A percentile compares a stretch with the other conserved stretches of the same genome.
These are phyloP conservation scores for Apamea anceps DNA, from an alignment of 2,888 invertebrate genomes.

Conservation along the genomic window DNA sequence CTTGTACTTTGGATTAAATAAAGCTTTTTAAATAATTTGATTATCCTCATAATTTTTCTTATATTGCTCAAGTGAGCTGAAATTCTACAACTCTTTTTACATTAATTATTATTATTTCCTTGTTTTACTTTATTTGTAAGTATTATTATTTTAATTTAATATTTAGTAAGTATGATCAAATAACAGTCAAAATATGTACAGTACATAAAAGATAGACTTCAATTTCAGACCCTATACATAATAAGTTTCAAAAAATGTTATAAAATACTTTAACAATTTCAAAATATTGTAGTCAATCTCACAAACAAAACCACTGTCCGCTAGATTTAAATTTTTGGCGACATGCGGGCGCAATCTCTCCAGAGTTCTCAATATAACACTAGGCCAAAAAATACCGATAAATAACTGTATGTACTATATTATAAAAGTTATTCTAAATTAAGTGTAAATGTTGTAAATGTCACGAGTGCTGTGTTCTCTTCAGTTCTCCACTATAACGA, in stretches of 20 bases:
- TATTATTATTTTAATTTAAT: slow-evolving; percentile 20
- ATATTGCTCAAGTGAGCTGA: slow-evolving; percentile 24
- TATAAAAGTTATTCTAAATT: slow-evolving; percentile 55
- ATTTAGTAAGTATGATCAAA: slow-evolving; percentile 40
- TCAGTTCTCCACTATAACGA: slow-evolving; percentile 38
- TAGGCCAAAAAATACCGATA: slow-evolving; percentile 48
- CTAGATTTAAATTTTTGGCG: slow-evolving; percentile 43
- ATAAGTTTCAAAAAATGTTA: slow-evolving; percentile 32
- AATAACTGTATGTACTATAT: slow-evolving; percentile 42
- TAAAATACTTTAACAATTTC: slow-evolving; percentile 42
- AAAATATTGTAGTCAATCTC: slow-evolving; percentile 26
- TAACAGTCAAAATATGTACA: slow-evolving; percentile 56
- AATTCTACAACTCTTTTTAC: slow-evolving; percentile 19
- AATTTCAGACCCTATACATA: slow-evolving; percentile 39
- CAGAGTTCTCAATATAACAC: slow-evolving; percentile 39
- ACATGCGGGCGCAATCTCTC: slow-evolving; percentile 29
- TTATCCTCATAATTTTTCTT: slow-evolving; percentile 12
- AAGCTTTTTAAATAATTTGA: slow-evolving; percentile 30
- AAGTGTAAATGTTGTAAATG: slow-evolving; percentile 50
- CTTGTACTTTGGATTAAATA: slow-evolving; percentile 46
- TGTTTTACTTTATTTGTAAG: slow-evolving; percentile 24
- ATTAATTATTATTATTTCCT: slow-evolving; percentile 27
- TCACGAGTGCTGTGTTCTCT: slow-evolving; percentile 38
- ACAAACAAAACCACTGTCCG: slow-evolving; percentile 39
- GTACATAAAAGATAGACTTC: slow-evolving; percentile 36